Percentiles rank a stretch among this genome's conserved stretches.
phyloP scores from a whole-genome alignment of 2,113 vertebrate genomes.

The Labeo catla region DNA sequence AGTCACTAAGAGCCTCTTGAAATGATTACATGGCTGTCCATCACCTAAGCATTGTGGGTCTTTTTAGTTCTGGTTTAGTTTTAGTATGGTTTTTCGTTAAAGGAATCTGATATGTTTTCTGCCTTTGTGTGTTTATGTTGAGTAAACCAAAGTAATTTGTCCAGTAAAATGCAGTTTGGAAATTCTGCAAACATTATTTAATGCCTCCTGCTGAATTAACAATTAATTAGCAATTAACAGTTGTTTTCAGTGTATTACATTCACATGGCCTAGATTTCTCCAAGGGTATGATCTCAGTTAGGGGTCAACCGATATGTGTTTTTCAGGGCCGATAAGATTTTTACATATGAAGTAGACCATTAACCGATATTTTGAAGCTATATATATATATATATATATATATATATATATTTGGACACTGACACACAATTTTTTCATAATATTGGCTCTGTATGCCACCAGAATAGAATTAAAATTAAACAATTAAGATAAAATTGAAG shows the following conservation, averaged over 20 bases:
- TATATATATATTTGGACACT: no score
- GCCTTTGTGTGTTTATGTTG: background rate
- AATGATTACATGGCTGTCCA: background rate
- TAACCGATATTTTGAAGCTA: no score
- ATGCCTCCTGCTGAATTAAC: background rate
- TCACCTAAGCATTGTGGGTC: background rate
- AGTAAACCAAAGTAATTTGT: background rate
- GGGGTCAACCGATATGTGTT: no score
- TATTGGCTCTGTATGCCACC: no score
- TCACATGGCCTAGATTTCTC: background rate
- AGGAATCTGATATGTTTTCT: background rate
- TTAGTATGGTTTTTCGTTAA: background rate
- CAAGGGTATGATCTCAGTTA: background rate
- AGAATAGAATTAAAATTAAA: no score
- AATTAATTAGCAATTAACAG: background rate
- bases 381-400: no score
- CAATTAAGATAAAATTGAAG: no score
- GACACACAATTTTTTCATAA: no score
- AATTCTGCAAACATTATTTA: background rate
- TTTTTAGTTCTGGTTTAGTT: slow-evolving; percentile 1
- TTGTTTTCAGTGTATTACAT: background rate
- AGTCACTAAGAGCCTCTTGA: background rate
- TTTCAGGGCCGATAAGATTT: no score
- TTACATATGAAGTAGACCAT: no score
- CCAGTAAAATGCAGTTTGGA: background rate